Evolutionary conservation across 2,797 vertebrate species (phyloP).

Genomic region (Melopsittacus undulatus): DNA sequence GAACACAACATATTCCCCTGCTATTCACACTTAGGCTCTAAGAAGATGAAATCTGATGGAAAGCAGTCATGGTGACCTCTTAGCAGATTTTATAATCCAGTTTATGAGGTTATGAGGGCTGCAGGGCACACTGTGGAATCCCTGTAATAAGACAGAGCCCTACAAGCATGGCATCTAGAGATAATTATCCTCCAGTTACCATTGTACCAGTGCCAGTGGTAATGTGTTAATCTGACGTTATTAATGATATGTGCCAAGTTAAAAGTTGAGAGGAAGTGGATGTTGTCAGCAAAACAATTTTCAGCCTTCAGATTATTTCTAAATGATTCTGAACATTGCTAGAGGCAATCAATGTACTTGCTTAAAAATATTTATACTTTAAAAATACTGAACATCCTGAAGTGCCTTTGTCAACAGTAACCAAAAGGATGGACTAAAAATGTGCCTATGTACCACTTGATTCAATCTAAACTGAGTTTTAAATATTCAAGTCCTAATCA

Average conservation of each 20-base stretch:
- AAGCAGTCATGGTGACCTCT: not conserved
- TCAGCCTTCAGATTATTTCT: conserved; percentile 1
- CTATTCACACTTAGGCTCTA: not conserved
- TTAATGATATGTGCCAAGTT: not conserved
- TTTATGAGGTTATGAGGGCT: not conserved
- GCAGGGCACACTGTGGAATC: not conserved
- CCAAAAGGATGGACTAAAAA: not conserved
- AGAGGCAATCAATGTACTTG: not conserved
- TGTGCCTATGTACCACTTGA: not conserved
- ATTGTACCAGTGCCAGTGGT: not conserved
- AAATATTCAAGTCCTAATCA: not conserved
- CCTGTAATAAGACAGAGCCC: not conserved
- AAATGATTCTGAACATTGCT: not conserved
- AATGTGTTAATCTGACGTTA: not conserved
- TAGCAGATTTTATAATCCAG: not conserved
- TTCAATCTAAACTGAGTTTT: not conserved
- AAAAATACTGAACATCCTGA: not conserved
- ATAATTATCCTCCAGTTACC: not conserved
- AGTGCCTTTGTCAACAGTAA: not conserved
- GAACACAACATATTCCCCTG: not conserved
- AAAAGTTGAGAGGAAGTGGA: not conserved
- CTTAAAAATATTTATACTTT: conserved; percentile 1
- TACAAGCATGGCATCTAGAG: not conserved
- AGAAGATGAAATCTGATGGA: not conserved
- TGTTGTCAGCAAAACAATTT: not conserved